phyloP scores from a whole-genome alignment of 2,113 vertebrate genomes.

The Bufo gargarizans region DNA sequence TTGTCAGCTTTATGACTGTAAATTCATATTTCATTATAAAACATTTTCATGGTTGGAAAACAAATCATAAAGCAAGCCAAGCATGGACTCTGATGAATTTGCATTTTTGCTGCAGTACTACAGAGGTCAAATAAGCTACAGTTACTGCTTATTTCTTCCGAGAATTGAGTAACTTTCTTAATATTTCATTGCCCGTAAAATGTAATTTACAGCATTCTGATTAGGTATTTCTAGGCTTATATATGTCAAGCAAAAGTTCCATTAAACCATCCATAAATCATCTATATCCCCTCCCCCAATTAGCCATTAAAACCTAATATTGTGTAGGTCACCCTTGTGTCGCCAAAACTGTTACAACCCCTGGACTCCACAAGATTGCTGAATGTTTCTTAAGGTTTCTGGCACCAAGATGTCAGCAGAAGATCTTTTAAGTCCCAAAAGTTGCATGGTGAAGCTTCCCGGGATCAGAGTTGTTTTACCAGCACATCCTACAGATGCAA shows the following conservation, averaged over 20 bases:
- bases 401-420: no score
- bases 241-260: conserved; percentile 3
- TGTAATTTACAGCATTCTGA: conserved; percentile 34
- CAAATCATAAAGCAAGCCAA: conserved; percentile 54
- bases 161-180: conserved; percentile 52
- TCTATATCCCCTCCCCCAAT: not conserved
- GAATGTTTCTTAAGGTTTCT: no score
- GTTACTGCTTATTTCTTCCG: conserved; percentile 48
- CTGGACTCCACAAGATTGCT: no score
- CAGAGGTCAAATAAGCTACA: conserved; percentile 55
- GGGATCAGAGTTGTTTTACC: no score
- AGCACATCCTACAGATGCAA: no score
- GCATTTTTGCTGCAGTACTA: conserved; percentile 50
- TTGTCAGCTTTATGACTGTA: conserved; percentile 55
- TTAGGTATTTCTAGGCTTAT: not conserved
- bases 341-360: no score
- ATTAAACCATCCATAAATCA: conserved; percentile 6
- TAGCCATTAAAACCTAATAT: no score
- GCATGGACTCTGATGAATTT: conserved; percentile 50
- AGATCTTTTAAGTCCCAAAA: no score
- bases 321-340: no score
- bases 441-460: no score
- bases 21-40: conserved; percentile 57
- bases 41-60: conserved; percentile 50
- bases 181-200: conserved; percentile 51